Evolutionary conservation across 2,797 vertebrate genomes (phyloP), one percentile per base, ranked within the genome.

Genomic region (Poeciliopsis gracilis): DNA sequence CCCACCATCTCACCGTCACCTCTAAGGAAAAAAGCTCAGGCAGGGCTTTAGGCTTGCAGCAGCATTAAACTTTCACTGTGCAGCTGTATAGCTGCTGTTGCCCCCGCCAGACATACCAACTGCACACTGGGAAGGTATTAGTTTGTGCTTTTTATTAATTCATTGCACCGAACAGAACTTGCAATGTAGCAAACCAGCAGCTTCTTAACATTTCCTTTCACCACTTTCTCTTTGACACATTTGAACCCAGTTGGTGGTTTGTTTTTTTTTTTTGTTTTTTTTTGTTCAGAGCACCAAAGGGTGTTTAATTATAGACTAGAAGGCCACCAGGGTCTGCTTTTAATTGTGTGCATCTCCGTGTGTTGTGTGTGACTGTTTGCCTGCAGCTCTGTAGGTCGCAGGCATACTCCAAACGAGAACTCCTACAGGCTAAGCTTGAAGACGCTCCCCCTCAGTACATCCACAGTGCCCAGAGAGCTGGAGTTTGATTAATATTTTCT

Each of bases 301-400:
- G 90, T 94, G 92, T 95, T 96, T 94, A 95, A 96, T 95, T 95
- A 95, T 95, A 92, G 88, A 95, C 92, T 75, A 94, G 91, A 72
- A 88, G 91, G 89, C 92, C 90, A 88, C 89, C 78, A 77, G 92
- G 92, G 91, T 95, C 92, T 90, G 71, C 87, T 92, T 92, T 94
- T 93, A 94, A 93, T 93, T 92, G 91, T 92, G 90, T 87, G 82
- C 83, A 75, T 90, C 82, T 89, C 82, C 89, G 82, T 91, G 82
- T 86, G 75, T 87, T 81, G 81, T 84, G 74, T 77, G 88, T 78
- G 84, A 76, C 80, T 80, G 81, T 84, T 77, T 85, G 91, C 93
- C 92, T 91, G 88, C 88, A 93, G 93, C 91, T 77, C 82, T 89
- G 77, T 89, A 86, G 88, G 89, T 91, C 85, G 76, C 90, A 84